Evolutionary conservation across 2,888 invertebrate species (phyloP).

Genomic region (Micropterix aruncella): DNA sequence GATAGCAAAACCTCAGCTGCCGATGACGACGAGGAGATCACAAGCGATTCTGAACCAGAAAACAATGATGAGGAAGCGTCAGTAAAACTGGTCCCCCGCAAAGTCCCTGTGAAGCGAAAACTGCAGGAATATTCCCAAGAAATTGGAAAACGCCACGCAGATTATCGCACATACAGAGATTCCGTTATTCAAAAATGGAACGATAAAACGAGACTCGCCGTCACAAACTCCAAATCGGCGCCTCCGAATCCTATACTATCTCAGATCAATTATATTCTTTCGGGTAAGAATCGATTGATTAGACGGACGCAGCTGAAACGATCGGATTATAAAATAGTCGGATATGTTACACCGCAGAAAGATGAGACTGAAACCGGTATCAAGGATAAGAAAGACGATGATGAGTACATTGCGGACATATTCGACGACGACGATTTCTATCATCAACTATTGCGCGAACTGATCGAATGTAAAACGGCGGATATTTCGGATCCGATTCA

Average conservation of each 20-base stretch:
- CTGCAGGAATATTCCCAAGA: conserved; percentile 42
- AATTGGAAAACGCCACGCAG: conserved; percentile 40
- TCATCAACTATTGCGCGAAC: conserved; percentile 78
- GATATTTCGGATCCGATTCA: conserved; percentile 74
- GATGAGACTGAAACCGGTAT: conserved; percentile 16
- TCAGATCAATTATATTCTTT: conserved; percentile 76
- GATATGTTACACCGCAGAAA: conserved; percentile 27
- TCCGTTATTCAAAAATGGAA: conserved; percentile 87
- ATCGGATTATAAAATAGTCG: conserved; percentile 55
- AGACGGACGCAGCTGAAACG: conserved; percentile 69
- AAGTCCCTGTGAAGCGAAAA: conserved; percentile 35
- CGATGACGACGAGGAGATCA: conserved; percentile 48
- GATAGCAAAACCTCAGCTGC: conserved; percentile 14
- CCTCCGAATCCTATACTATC: conserved; percentile 51
- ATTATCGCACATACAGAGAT: conserved; percentile 57
- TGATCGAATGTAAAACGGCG: conserved; percentile 83
- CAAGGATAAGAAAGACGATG: conserved; percentile 27
- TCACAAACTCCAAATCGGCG: conserved; percentile 46
- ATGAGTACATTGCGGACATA: conserved; percentile 64
- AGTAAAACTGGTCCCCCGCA: conserved; percentile 11
- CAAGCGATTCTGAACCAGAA: conserved; percentile 42
- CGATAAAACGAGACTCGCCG: conserved; percentile 71
- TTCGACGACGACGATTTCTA: conserved; percentile 98
- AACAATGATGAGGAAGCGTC: conserved; percentile 17
- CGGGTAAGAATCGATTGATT: conserved; percentile 61